Conservation (phyloP, 2,888 invertebrate species). For the Dichetophora obliterata region DNA sequence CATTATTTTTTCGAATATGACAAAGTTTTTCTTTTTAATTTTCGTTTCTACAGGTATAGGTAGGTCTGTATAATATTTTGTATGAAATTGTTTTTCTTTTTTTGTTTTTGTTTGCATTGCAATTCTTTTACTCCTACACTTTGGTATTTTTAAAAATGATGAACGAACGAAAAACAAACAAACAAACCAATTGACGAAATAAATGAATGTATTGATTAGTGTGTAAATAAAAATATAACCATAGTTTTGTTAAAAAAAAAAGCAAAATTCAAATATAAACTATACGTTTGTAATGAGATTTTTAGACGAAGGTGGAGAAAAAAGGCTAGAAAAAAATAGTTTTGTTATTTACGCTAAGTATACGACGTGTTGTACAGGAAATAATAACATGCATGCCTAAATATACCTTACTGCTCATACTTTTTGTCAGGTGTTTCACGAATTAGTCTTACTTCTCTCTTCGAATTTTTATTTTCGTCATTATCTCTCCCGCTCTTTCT, state of each 20-base stretch:
- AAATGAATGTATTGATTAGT: not conserved
- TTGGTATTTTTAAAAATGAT: constrained; percentile 39
- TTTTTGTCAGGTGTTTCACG: too few species aligned
- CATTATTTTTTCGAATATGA: not conserved
- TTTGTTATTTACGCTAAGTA: not conserved
- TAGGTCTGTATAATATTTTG: not conserved
- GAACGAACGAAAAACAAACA: constrained; percentile 7
- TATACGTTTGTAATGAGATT: not conserved
- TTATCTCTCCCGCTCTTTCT: not conserved
- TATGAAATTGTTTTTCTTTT: not conserved
- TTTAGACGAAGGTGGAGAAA: not conserved
- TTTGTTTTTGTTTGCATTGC: constrained; percentile 22
- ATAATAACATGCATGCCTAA: constrained; percentile 7
- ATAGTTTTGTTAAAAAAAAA: not conserved
- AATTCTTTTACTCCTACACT: constrained; percentile 44
- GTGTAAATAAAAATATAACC: too few species aligned
- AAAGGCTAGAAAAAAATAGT: not conserved
- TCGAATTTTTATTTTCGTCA: not conserved
- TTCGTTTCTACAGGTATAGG: too few species aligned
- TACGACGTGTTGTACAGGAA: constrained; percentile 10
- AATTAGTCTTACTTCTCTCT: not conserved
- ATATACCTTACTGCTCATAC: not conserved
- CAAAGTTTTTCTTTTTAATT: not conserved
- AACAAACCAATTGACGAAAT: not conserved
- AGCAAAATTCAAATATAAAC: not conserved